Conservation (phyloP, 2,888 invertebrate genomes). For the Drosophila merina region DNA sequence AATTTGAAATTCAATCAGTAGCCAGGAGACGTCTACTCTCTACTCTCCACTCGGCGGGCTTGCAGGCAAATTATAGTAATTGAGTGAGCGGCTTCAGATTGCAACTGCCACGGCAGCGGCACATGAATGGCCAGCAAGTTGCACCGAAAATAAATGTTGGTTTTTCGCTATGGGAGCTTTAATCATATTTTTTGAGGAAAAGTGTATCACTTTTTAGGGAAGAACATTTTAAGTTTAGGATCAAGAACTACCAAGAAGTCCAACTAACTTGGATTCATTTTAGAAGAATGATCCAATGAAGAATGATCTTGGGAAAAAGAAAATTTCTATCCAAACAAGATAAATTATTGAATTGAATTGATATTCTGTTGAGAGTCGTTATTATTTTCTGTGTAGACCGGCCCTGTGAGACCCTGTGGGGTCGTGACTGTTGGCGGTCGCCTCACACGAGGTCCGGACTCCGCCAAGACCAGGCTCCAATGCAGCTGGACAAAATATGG, state of each 20-base stretch:
- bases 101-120: slow-evolving; percentile 62
- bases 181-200: too few species aligned
- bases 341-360: too few species aligned
- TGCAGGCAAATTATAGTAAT: slow-evolving; percentile 83
- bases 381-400: slow-evolving; percentile 8
- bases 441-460: slow-evolving; percentile 67
- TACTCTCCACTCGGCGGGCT: slow-evolving; percentile 34
- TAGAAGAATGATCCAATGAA: too few species aligned
- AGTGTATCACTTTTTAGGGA: too few species aligned
- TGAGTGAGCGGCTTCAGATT: slow-evolving; percentile 76
- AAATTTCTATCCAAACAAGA: too few species aligned
- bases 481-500: slow-evolving; percentile 65
- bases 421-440: slow-evolving; percentile 74
- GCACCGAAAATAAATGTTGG: slow-evolving; percentile 10
- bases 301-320: too few species aligned
- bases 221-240: too few species aligned
- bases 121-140: slow-evolving; percentile 60
- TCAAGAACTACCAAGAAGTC: too few species aligned
- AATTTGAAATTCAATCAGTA: slow-evolving; percentile 85
- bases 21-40: slow-evolving; percentile 59
- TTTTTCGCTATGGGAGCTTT: too few species aligned
- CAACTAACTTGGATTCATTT: too few species aligned
- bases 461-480: slow-evolving; percentile 17
- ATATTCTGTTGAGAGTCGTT: not conserved
- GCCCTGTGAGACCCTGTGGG: slow-evolving; percentile 30